Conservation (phyloP, 2,888 invertebrate species). For the Tineola bisselliella region DNA sequence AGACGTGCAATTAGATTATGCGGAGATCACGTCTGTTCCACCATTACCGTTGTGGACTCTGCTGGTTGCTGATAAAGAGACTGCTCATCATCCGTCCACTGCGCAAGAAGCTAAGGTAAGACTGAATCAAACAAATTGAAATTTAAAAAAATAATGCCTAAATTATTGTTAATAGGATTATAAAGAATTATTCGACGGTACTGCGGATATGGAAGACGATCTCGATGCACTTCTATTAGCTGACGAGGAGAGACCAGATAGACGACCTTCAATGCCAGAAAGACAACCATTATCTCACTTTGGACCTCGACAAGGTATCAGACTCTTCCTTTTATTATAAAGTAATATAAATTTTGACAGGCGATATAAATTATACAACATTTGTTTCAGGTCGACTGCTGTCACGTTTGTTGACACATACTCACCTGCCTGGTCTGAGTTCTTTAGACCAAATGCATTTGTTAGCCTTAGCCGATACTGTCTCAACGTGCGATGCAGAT, state of each 20-base stretch:
- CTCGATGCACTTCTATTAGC: constrained; percentile 82
- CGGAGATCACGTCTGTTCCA: constrained; percentile 97
- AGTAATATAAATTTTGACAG: too few relatives aligned
- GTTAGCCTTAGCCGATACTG: constrained; percentile 97
- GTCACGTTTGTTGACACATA: constrained; percentile 92
- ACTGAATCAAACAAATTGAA: too few relatives aligned
- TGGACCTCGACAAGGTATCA: constrained; percentile 80
- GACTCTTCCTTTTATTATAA: too few relatives aligned
- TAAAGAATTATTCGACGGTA: constrained; percentile 86
- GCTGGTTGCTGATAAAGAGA: constrained; percentile 92
- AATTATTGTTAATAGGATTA: constrained; percentile 76
- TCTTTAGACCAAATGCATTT: constrained; percentile 99
- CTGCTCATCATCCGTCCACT: constrained; percentile 66
- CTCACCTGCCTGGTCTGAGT: constrained; percentile 92
- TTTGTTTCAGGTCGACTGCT: constrained; percentile 73
- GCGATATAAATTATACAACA: too few relatives aligned
- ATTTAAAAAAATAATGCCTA: too few relatives aligned
- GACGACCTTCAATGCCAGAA: constrained; percentile 77
- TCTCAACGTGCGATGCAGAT: constrained; percentile 91
- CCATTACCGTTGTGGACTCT: constrained; percentile 97
- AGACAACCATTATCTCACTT: constrained; percentile 84
- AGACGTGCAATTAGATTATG: constrained; percentile 90
- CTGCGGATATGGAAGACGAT: constrained; percentile 74
- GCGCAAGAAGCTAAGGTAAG: constrained; percentile 63
- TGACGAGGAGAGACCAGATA: constrained; percentile 73